Evolutionary conservation across 2,797 vertebrate species (phyloP).

Genomic region (Trichosurus vulpecula): DNA sequence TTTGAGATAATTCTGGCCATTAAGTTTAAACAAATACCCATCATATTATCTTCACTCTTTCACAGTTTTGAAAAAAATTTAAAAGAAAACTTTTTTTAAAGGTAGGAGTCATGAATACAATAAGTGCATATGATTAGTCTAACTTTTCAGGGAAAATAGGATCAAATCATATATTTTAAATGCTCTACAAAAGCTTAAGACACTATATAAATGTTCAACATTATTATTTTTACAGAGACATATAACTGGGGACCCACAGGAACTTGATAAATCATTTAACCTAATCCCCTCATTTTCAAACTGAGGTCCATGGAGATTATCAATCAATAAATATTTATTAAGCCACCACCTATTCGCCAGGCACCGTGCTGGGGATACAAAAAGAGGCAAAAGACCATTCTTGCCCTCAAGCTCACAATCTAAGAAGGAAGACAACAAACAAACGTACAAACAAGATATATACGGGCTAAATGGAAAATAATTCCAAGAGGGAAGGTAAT

Average conservation of each 20-base stretch:
- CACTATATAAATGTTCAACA: not conserved
- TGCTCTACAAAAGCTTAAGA: not conserved
- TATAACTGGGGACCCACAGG: not conserved
- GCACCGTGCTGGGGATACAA: not conserved
- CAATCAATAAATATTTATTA: not conserved
- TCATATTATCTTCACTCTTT: not conserved
- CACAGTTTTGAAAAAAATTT: not conserved
- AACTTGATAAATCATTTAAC: not conserved
- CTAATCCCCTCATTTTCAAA: not conserved
- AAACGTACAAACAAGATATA: not conserved
- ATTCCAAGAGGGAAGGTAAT: not conserved
- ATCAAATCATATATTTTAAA: not conserved
- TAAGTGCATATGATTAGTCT: not conserved
- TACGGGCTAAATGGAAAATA: not conserved
- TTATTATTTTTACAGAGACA: not conserved
- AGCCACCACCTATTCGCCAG: not conserved
- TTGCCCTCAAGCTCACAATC: not conserved
- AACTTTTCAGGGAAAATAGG: not conserved
- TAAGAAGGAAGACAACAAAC: not conserved
- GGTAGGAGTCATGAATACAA: not conserved
- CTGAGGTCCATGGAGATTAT: not conserved
- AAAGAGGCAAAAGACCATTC: not conserved
- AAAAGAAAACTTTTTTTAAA: not conserved
- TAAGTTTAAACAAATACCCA: not conserved
- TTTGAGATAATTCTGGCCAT: not conserved